Conservation (phyloP, 2,113 vertebrate genomes). For the Melierax canorus region DNA sequence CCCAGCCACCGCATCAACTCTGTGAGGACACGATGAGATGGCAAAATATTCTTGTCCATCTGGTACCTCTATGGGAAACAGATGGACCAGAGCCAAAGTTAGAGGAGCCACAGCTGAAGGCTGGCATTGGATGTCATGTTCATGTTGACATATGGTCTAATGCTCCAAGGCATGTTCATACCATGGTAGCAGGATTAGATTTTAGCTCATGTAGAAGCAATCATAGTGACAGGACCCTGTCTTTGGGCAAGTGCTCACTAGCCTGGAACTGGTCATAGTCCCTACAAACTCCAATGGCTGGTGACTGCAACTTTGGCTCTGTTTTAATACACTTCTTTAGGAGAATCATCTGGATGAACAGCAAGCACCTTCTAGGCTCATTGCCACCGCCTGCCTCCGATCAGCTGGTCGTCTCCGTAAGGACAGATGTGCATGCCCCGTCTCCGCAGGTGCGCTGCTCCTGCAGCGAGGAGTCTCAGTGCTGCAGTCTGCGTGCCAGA, state of each 20-base stretch:
- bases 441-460: not conserved
- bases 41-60: constrained; percentile 38
- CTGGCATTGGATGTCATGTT: not conserved
- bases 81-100: constrained; percentile 3
- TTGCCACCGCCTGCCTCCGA: not conserved
- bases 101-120: constrained; percentile 10
- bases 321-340: not conserved
- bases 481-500: not conserved
- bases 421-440: constrained; percentile 3
- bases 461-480: not conserved
- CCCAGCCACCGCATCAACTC: not conserved
- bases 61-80: constrained; percentile 17
- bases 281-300: not conserved
- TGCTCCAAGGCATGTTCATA: not conserved
- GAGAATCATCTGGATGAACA: not conserved
- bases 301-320: not conserved
- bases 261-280: not conserved
- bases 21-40: not conserved
- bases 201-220: constrained; percentile 20
- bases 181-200: not conserved
- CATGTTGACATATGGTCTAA: constrained; percentile 19
- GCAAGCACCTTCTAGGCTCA: not conserved
- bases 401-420: not conserved
- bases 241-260: not conserved
- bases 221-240: not conserved